phyloP scores from a whole-genome alignment of 2,888 invertebrate species.

The Hirtodrosophila confusa region DNA sequence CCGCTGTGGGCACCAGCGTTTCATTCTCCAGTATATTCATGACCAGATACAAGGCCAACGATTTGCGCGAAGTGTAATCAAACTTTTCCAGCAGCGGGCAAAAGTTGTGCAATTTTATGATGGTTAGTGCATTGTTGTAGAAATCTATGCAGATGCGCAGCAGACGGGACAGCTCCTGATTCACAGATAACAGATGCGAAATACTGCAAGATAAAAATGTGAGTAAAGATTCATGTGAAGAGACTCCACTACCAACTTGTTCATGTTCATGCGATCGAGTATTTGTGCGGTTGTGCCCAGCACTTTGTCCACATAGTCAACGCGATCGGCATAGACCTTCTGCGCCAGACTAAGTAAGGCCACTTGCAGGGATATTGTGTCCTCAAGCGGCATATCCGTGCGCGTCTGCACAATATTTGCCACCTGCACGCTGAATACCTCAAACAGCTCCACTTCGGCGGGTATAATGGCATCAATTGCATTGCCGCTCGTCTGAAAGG shows the following conservation, averaged over 20 bases:
- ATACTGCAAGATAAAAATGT: slow-evolving; percentile 67
- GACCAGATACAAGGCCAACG: slow-evolving; percentile 94
- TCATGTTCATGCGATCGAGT: slow-evolving; percentile 93
- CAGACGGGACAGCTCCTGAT: slow-evolving; percentile 96
- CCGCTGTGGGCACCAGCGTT: slow-evolving; percentile 93
- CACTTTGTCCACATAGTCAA: slow-evolving; percentile 98
- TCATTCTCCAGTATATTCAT: slow-evolving; percentile 96
- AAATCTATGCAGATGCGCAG: slow-evolving; percentile 97
- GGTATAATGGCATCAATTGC: slow-evolving; percentile 88
- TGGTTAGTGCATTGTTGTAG: slow-evolving; percentile 95
- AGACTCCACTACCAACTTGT: slow-evolving; percentile 86
- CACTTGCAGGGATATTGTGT: slow-evolving; percentile 97
- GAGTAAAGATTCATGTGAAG: not conserved
- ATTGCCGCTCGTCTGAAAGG: slow-evolving; percentile 83
- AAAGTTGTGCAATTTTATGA: slow-evolving; percentile 94
- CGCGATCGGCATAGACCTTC: slow-evolving; percentile 97
- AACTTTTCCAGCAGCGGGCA: slow-evolving; percentile 93
- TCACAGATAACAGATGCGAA: slow-evolving; percentile 87
- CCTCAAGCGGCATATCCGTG: slow-evolving; percentile 97
- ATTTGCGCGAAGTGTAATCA: slow-evolving; percentile 93
- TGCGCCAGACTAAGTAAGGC: slow-evolving; percentile 97
- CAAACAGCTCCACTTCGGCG: slow-evolving; percentile 96
- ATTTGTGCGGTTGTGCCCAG: slow-evolving; percentile 95
- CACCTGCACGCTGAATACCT: slow-evolving; percentile 99
- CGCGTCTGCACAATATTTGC: slow-evolving; percentile 97